phyloP scores from a whole-genome alignment of 2,113 vertebrate species.

The Semicossyphus pulcher region DNA sequence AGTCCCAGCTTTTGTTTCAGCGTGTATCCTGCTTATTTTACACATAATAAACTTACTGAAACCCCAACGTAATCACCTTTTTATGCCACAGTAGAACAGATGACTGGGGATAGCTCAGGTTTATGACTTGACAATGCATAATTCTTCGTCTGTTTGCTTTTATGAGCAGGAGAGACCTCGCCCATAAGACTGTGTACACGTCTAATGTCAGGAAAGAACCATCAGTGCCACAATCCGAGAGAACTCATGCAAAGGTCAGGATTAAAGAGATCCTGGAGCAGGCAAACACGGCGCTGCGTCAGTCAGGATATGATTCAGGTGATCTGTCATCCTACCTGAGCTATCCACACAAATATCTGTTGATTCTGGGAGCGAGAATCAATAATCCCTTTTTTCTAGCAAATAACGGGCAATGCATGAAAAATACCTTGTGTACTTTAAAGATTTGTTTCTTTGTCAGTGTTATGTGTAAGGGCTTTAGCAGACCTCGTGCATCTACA shows the following conservation, averaged over 20 bases:
- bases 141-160: slow-evolving; percentile 65
- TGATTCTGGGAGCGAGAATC: slow-evolving; percentile 53
- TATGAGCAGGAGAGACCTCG: slow-evolving; percentile 65
- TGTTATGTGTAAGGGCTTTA: background rate
- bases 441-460: slow-evolving; percentile 29
- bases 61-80: slow-evolving; percentile 28
- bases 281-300: slow-evolving; percentile 66
- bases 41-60: slow-evolving; percentile 5
- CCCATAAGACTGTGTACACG: slow-evolving; percentile 76
- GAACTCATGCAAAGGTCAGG: slow-evolving; percentile 72
- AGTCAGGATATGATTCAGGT: slow-evolving; percentile 52
- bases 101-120: slow-evolving; percentile 35
- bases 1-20: background rate
- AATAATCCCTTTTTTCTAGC: background rate
- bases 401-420: slow-evolving; percentile 20
- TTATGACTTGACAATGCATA: slow-evolving; percentile 65
- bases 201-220: slow-evolving; percentile 56
- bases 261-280: slow-evolving; percentile 84
- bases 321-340: slow-evolving; percentile 47
- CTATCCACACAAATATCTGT: slow-evolving; percentile 49
- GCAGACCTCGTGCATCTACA: background rate
- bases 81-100: slow-evolving; percentile 49
- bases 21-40: background rate
- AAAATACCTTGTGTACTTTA: slow-evolving; percentile 26
- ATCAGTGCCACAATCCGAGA: slow-evolving; percentile 61